Percentiles rank a stretch among this genome's conserved stretches.
phyloP scores from a whole-genome alignment of 1,140 invertebrate species.

The Drosophila grimshawi region DNA sequence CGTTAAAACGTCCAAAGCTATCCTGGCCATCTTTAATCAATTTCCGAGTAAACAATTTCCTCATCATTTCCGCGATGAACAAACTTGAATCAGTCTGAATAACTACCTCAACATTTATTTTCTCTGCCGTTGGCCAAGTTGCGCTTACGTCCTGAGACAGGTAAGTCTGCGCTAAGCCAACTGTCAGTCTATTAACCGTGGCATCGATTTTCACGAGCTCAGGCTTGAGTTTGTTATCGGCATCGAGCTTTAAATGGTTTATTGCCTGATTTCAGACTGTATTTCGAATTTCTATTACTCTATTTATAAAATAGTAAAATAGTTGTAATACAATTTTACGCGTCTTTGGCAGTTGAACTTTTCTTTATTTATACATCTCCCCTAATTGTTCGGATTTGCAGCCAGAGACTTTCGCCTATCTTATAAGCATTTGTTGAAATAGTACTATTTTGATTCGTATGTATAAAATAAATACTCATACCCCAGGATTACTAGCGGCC shows the following conservation, averaged over 20 bases:
- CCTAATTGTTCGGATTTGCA: background rate
- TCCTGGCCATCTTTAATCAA: constrained; percentile 74
- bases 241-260: background rate
- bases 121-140: background rate
- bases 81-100: constrained; percentile 52
- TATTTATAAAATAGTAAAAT: no score
- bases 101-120: constrained; percentile 6
- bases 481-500: no score
- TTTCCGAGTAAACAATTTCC: constrained; percentile 69
- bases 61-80: constrained; percentile 63
- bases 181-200: background rate
- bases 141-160: background rate
- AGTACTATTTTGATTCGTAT: background rate
- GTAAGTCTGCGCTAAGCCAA: background rate
- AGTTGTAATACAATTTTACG: no score
- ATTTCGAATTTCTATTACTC: no score
- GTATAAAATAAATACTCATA: background rate
- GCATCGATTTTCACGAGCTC: background rate
- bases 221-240: no score
- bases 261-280: background rate
- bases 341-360: background rate
- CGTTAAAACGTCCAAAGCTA: constrained; percentile 46
- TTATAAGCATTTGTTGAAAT: background rate
- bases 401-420: background rate
- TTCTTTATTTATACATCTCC: background rate